These are phyloP conservation scores for Oscheius sp. DNA, from an alignment of 2,888 invertebrate genomes.

Conservation along the genomic window DNA sequence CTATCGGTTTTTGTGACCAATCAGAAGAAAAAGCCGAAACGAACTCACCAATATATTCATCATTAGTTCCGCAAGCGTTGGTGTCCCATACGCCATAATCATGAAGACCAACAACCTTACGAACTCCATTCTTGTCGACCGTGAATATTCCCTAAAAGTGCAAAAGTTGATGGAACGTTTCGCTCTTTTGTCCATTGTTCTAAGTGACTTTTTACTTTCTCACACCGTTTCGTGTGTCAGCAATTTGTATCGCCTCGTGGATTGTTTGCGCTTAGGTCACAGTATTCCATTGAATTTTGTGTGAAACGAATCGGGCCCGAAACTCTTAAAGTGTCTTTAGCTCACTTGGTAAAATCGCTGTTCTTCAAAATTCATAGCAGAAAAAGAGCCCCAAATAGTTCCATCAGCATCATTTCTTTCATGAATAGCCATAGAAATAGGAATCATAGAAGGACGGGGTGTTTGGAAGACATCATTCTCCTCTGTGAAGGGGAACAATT, in stretches of 20 bases:
- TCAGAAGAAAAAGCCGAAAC: not conserved
- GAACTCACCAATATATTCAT: constrained; percentile 69
- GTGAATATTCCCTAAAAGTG: constrained; percentile 71
- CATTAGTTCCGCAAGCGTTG: constrained; percentile 69
- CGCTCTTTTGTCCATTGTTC: not conserved
- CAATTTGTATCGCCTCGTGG: constrained; percentile 13
- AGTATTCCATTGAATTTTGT: constrained; percentile 18
- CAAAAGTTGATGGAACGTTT: not conserved
- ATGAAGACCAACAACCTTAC: constrained; percentile 70
- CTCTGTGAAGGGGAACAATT: constrained; percentile 70
- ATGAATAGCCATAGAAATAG: constrained; percentile 73
- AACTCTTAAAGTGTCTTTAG: constrained; percentile 13
- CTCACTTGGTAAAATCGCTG: constrained; percentile 70
- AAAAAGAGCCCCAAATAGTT: constrained; percentile 71
- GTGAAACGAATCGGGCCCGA: constrained; percentile 17
- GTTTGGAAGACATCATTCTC: constrained; percentile 70
- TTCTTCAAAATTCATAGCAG: constrained; percentile 72
- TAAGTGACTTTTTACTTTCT: not conserved
- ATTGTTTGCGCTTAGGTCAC: constrained; percentile 17
- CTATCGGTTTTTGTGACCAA: too few species aligned
- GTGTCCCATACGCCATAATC: constrained; percentile 71
- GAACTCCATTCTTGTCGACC: constrained; percentile 65
- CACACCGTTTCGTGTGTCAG: constrained; percentile 9
- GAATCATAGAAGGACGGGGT: constrained; percentile 69
- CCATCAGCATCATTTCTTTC: constrained; percentile 68